A percentile compares a stretch with the other conserved stretches of the same genome.
Conservation (phyloP, 2,888 invertebrate species). For the Perizoma affinitatum region DNA sequence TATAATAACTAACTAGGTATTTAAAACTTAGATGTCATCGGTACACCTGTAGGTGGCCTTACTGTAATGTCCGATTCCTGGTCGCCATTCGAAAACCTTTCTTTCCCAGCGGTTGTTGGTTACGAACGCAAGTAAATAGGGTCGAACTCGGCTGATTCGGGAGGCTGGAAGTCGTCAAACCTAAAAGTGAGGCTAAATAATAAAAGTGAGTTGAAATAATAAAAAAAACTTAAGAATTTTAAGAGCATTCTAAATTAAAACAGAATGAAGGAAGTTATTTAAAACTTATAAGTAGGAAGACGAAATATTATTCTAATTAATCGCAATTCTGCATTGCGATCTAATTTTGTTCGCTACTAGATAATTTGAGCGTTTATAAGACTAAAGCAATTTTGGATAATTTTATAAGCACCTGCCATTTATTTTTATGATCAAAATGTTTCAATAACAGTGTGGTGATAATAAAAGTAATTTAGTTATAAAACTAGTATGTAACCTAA, state of each 20-base stretch:
- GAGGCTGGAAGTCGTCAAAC: no score
- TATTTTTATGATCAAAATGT: conserved; percentile 24
- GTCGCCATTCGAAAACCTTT: no score
- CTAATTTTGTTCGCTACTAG: conserved; percentile 32
- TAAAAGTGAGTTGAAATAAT: no score
- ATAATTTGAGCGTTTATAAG: conserved; percentile 32
- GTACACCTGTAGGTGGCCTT: no score
- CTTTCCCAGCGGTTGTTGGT: no score
- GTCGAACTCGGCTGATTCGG: no score
- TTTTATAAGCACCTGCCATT: conserved; percentile 15
- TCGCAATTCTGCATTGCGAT: conserved; percentile 31
- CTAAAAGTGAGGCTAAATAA: no score
- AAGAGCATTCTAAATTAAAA: conserved; percentile 19
- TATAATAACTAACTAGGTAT: no score
- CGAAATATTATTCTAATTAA: conserved; percentile 35
- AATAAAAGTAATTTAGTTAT: conserved; percentile 21
- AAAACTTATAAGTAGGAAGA: conserved; percentile 35
- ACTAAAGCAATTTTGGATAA: conserved; percentile 36
- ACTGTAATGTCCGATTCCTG: no score
- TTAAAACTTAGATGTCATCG: no score
- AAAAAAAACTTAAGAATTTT: no score
- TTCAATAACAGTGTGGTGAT: conserved; percentile 25
- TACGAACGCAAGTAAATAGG: no score
- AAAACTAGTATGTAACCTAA: background rate
- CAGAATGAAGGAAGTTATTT: conserved; percentile 41